Base-by-base conservation (phyloP, 2,113 vertebrate genomes). In the Sciurus niger region DNA sequence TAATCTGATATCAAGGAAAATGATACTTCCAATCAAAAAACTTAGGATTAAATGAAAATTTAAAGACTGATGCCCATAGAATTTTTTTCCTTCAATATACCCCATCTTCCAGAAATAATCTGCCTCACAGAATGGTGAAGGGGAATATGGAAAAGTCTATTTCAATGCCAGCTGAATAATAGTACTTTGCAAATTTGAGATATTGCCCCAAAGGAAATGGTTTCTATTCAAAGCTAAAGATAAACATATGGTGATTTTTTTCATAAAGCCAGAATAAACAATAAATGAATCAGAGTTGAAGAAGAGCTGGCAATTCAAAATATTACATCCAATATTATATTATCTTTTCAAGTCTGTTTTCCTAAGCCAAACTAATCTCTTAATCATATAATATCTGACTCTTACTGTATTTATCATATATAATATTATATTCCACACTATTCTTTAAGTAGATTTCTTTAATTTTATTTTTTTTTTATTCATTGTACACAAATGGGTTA, bases 241-340 rank as follows among this genome's bases (percentile, higher is more conserved):
- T 90, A 96, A 94, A 91, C 14, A 95, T 88, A 60, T n/a, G 13
- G 17, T 79, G 70, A 68, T 32, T 79, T 67, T 70, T 82, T 82
- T 11, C 16, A 46, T 46, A 79, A 92, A 84, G 55, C 16, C 20
- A 37, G 11, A 94, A 91, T 77, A 82, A 96, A 82, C 28, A 70
- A 74, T 65, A 8, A 2, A 82, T 84, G 53, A 93, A 70, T 93
- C 70, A 93, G 25, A 77, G 32, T 82, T 96, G 40, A 95, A 85
- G 67, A 95, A 51, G 32, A 94, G 73, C 68, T 83, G 32, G 11
- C 20, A 48, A 82, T 90, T 91, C 28, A 83, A 89, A 95, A 72
- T 78, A 55, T 58, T 80, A 51, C 9, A 63, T n/a, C 48, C 85
- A 84, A 43, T 76, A 51, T n/a, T 55, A 68, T 17, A 30, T 79